A percentile compares a stretch with the other conserved stretches of the same genome.
These are phyloP conservation scores for Ophion costatus DNA, from an alignment of 2,888 invertebrate species.

Conservation along the genomic window DNA sequence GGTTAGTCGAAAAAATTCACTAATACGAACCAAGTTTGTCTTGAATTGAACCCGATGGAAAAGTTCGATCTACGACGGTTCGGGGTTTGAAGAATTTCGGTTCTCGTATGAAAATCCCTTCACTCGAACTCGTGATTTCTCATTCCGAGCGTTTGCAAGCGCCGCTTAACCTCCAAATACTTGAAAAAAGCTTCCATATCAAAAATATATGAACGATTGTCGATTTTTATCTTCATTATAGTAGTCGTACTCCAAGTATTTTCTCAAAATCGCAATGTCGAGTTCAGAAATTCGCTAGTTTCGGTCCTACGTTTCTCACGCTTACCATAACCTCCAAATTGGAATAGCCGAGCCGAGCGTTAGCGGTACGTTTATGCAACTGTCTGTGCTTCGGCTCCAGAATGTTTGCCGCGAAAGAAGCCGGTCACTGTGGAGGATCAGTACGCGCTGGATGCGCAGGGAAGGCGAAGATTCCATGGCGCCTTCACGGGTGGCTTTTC, in stretches of 20 bases:
- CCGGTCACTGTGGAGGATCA: constrained; percentile 93
- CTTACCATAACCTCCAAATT: neutral
- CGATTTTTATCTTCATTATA: neutral
- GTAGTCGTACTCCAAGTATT: neutral
- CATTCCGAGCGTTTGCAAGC: neutral
- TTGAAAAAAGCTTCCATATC: neutral
- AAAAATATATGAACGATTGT: too few relatives aligned
- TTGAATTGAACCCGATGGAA: neutral
- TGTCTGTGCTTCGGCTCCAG: constrained; percentile 83
- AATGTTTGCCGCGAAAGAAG: constrained; percentile 91
- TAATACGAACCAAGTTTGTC: neutral
- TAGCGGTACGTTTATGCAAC: constrained; percentile 12
- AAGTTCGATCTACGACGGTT: neutral
- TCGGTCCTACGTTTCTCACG: neutral
- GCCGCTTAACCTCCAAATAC: constrained; percentile 19
- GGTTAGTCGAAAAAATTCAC: constrained; percentile 84
- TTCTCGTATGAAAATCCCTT: too few relatives aligned
- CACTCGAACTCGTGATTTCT: neutral
- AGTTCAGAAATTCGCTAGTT: neutral
- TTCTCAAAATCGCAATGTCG: neutral
- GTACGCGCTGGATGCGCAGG: constrained; percentile 94
- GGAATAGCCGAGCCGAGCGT: neutral
- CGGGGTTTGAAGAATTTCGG: neutral
- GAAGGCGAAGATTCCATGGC: constrained; percentile 97
- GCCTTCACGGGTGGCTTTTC: constrained; percentile 99